Conservation (phyloP, 2,113 vertebrate genomes). For the Romanogobio albipinnatus region DNA sequence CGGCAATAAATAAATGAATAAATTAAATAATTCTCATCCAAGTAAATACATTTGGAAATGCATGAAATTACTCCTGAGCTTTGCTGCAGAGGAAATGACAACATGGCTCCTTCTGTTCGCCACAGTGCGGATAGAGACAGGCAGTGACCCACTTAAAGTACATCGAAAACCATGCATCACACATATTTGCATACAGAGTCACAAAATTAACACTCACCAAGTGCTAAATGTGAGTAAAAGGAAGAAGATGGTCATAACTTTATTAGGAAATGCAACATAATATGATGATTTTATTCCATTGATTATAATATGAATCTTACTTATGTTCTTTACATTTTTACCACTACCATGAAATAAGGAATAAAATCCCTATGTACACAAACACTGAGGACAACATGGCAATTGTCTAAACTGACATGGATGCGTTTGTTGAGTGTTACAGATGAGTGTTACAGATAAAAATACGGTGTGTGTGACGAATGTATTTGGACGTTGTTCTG, state of each 20-base stretch:
- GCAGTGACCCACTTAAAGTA: constrained; percentile 42
- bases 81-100: constrained; percentile 27
- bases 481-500: not conserved
- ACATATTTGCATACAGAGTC: constrained; percentile 1
- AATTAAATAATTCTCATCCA: constrained; percentile 30
- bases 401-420: not conserved
- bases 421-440: not conserved
- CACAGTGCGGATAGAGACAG: constrained; percentile 17
- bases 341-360: not conserved
- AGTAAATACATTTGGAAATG: constrained; percentile 36
- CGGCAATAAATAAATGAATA: constrained; percentile 23
- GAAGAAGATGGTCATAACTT: not conserved
- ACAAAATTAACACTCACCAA: not conserved
- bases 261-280: not conserved
- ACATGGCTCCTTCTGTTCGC: constrained; percentile 18
- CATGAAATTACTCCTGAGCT: constrained; percentile 40
- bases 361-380: not conserved
- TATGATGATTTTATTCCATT: not conserved
- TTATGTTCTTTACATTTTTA: not conserved
- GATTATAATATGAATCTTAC: not conserved
- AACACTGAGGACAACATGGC: not conserved
- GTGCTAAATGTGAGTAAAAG: not conserved
- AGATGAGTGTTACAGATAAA: not conserved
- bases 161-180: constrained; percentile 17
- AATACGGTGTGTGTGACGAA: constrained; percentile 18